These are phyloP conservation scores for Torymus aiolomorphi DNA, from an alignment of 2,888 invertebrate genomes.

Conservation along the genomic window DNA sequence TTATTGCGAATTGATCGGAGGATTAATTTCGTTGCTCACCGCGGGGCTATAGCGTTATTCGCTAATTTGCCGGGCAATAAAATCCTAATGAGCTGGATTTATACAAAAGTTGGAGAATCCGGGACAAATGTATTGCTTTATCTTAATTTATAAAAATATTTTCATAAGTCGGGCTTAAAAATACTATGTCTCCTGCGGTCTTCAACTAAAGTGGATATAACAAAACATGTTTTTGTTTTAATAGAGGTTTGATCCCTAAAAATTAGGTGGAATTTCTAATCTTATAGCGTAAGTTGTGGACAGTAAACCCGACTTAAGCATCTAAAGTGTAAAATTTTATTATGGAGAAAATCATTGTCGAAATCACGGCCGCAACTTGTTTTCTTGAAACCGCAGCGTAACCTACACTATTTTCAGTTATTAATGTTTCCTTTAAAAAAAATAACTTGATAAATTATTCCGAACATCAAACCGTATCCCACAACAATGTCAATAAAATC, in stretches of 20 bases:
- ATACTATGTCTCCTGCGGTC: background rate
- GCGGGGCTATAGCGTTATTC: constrained; percentile 5
- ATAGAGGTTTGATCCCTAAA: too few relatives aligned
- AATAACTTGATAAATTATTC: constrained; percentile 14
- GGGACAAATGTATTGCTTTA: background rate
- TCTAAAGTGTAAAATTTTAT: too few relatives aligned
- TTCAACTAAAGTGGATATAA: background rate
- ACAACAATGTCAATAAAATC: background rate
- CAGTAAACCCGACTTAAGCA: too few relatives aligned
- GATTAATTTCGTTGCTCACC: background rate
- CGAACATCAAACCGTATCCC: background rate
- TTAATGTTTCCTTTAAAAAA: too few relatives aligned
- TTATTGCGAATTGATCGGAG: constrained; percentile 38
- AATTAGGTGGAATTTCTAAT: too few relatives aligned
- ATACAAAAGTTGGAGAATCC: background rate
- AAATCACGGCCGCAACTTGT: too few relatives aligned
- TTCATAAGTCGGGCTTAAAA: constrained; percentile 27
- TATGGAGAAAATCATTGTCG: too few relatives aligned
- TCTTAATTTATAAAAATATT: constrained; percentile 4
- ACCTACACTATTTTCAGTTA: too few relatives aligned
- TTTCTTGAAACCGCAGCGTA: too few relatives aligned
- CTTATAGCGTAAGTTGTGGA: too few relatives aligned
- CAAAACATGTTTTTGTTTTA: too few relatives aligned
- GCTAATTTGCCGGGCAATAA: constrained; percentile 46
- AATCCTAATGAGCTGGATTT: constrained; percentile 46